Evolutionary conservation across 2,888 invertebrate genomes (phyloP).

Genomic region (Cheilosia variabilis): DNA sequence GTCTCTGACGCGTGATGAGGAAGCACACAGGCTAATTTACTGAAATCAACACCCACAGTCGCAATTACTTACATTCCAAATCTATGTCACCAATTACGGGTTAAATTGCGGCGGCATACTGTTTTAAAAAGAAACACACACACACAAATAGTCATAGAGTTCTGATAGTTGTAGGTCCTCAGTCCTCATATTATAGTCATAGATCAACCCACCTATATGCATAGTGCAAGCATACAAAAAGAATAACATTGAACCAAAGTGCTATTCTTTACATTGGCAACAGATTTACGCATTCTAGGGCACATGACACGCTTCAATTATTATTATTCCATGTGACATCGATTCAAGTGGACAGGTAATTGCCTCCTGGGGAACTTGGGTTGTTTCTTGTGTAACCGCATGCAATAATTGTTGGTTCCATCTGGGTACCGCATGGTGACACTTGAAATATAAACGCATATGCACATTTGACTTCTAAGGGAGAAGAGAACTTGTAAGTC

Average conservation of each 20-base stretch:
- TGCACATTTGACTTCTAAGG: conserved; percentile 66
- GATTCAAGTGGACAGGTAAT: conserved; percentile 54
- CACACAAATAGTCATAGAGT: no score
- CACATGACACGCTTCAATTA: conserved; percentile 70
- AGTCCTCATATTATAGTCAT: no score
- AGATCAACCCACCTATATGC: conserved; percentile 13
- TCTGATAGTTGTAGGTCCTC: no score
- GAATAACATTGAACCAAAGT: conserved; percentile 42
- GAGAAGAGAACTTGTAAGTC: conserved; percentile 49
- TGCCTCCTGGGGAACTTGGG: conserved; percentile 37
- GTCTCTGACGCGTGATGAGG: background rate
- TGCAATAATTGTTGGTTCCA: conserved; percentile 33
- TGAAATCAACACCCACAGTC: background rate
- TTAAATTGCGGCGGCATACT: conserved; percentile 9
- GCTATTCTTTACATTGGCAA: conserved; percentile 47
- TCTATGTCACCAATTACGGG: conserved; percentile 17
- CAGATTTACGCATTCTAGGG: conserved; percentile 71
- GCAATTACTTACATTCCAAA: background rate
- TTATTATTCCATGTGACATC: conserved; percentile 67
- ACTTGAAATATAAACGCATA: conserved; percentile 42
- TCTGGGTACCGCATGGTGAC: conserved; percentile 28
- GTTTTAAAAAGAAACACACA: conserved; percentile 1
- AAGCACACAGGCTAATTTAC: background rate
- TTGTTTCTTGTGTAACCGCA: conserved; percentile 42
- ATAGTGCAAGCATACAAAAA: conserved; percentile 13